Percentiles rank a stretch among this genome's conserved stretches.
Conservation (phyloP, 2,888 invertebrate genomes). For the Eupithecia subumbrata region DNA sequence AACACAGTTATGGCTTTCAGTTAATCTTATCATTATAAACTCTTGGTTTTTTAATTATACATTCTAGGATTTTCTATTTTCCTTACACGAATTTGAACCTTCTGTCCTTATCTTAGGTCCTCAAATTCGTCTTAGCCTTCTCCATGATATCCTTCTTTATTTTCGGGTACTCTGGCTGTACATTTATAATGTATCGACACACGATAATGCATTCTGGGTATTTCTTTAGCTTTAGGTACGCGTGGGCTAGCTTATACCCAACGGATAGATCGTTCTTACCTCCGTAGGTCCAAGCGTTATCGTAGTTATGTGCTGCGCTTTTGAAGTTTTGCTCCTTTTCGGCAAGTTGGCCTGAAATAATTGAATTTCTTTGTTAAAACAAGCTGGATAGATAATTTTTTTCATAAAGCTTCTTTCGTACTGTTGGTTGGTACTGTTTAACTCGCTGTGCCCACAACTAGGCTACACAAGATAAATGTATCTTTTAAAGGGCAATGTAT, state of each 20-base stretch:
- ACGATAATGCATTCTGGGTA: conserved; percentile 96
- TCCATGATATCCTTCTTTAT: conserved; percentile 97
- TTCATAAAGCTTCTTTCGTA: background rate
- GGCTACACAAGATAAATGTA: no score
- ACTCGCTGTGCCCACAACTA: no score
- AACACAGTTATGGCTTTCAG: no score
- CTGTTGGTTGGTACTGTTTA: no score
- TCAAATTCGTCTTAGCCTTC: conserved; percentile 91
- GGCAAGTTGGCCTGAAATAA: conserved; percentile 88
- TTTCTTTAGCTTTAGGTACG: conserved; percentile 94
- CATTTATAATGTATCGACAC: conserved; percentile 90
- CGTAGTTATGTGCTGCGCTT: conserved; percentile 92
- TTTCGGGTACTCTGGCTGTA: conserved; percentile 94
- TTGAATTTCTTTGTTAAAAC: background rate
- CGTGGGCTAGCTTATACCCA: conserved; percentile 96
- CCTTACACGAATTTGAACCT: background rate
- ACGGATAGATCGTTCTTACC: conserved; percentile 92
- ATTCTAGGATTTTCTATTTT: background rate
- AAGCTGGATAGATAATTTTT: background rate
- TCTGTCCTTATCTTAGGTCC: conserved; percentile 73
- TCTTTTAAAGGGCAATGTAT: no score
- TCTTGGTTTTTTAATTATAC: background rate
- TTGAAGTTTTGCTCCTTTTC: conserved; percentile 97
- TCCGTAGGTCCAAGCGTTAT: conserved; percentile 93
- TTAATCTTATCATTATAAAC: background rate